phyloP scores from a whole-genome alignment of 1,140 invertebrate species.

The Mylabris phalerata region DNA sequence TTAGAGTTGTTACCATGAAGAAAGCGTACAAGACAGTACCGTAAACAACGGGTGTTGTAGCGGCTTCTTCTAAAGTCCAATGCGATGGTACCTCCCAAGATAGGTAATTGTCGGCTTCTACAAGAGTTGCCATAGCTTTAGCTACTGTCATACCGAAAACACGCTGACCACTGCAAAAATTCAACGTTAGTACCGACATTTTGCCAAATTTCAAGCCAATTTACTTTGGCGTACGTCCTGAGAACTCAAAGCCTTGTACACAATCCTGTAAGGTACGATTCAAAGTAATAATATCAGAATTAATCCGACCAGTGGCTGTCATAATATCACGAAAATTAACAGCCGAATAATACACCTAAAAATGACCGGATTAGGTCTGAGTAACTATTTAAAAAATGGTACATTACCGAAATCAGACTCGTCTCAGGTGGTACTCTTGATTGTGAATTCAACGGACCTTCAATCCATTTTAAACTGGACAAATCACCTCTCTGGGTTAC shows the following conservation, averaged over 20 bases:
- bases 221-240: conserved; percentile 44
- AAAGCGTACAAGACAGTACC: conserved; percentile 79
- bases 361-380: neutral
- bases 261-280: conserved; percentile 55
- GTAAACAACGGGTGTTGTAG: conserved; percentile 82
- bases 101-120: conserved; percentile 52
- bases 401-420: neutral
- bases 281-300: conserved; percentile 50
- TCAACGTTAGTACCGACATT: neutral
- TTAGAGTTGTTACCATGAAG: conserved; percentile 35
- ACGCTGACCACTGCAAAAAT: conserved; percentile 49
- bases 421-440: neutral
- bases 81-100: conserved; percentile 72
- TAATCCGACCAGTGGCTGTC: conserved; percentile 66
- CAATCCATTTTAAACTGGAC: conserved; percentile 75
- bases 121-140: conserved; percentile 54
- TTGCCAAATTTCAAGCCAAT: too few species aligned
- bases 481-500: conserved; percentile 75
- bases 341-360: conserved; percentile 55
- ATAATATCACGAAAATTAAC: conserved; percentile 75
- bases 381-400: neutral
- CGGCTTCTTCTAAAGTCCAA: conserved; percentile 81
- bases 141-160: conserved; percentile 62
- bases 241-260: conserved; percentile 67
- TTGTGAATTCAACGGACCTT: conserved; percentile 46